Base-by-base conservation (phyloP, 2,797 vertebrate species). In the Gouania willdenowi region DNA sequence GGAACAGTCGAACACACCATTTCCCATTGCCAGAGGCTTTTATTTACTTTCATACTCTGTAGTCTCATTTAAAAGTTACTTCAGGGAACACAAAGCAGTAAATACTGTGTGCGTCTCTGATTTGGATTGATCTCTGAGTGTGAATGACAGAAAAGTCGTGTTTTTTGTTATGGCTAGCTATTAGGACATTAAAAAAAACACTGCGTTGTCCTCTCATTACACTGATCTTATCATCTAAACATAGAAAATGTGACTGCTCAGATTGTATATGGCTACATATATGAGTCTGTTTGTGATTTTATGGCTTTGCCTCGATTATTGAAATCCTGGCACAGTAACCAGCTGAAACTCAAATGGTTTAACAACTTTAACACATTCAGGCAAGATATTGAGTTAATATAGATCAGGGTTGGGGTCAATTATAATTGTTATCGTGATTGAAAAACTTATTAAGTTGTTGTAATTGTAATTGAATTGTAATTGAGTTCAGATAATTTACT, bases 1-100 rank as follows among this genome's bases (percentile, higher is more conserved):
- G 48, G 68, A 61, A 28, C 68, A 77, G 20, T 30, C 16, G n/a
- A 41, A 39, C 33, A 43, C 34, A 31, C 35, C 31, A n/a, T 36
- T 25, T 57, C 8, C 15, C 29, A 8, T 36, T 46, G 33, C 40
- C 23, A 12, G 11, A 54, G 20, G 41, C 27, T 23, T 10, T 21
- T 42, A 10, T 32, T 38, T 23, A 25, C 42, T 56, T 25, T 29
- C 6, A 27, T 19, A 18, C 21, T 33, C 10, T 15, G 3, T 23
- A 6, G 0, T 43, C 22, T 35, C 26, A 33, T 29, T 21, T 9
- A 36, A 5, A 1, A 4, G 5, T 3, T 5, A 26, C 8, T 4
- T 13, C 7, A 44, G 6, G 11, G 16, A 25, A 33, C 38, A 20
- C 2, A 17, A 24, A 38, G 17, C 4, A 20, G 19, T 20, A 2